These are phyloP conservation scores for Myripristis murdjan DNA, from an alignment of 2,797 vertebrate genomes.

Conservation along the genomic window DNA sequence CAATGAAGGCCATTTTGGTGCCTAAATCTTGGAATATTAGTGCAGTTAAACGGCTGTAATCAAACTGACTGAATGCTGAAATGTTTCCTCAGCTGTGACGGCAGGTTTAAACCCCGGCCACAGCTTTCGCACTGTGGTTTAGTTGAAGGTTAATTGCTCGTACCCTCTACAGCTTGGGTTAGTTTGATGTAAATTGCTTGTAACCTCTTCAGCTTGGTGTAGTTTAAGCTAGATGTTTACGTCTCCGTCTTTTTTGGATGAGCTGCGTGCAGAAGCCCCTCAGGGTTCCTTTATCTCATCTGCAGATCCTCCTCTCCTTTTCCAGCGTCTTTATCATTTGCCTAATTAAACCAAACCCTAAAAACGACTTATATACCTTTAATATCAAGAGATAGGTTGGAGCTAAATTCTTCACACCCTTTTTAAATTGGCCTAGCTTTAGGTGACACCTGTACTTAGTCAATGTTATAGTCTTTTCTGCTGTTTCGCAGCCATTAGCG, in stretches of 20 bases:
- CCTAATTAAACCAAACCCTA: constrained; percentile 7
- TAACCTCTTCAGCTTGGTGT: no score
- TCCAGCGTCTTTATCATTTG: neutral
- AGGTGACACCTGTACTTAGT: constrained; percentile 24
- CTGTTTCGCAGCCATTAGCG: constrained; percentile 62
- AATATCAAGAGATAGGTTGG: neutral
- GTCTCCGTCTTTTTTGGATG: neutral
- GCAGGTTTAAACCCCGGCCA: no score
- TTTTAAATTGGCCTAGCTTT: constrained; percentile 30
- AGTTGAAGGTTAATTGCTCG: no score
- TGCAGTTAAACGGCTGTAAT: no score
- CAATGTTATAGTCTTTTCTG: constrained; percentile 38
- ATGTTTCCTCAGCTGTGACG: no score
- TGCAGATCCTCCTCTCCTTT: neutral
- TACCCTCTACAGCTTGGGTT: no score
- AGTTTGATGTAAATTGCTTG: no score
- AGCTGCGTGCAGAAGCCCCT: neutral
- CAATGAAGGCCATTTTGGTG: no score
- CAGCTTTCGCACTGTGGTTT: no score
- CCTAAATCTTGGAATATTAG: no score
- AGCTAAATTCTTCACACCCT: constrained; percentile 20
- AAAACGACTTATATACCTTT: constrained; percentile 5
- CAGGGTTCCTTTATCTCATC: neutral
- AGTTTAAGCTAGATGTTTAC: no score
- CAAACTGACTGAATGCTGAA: no score